Conservation (phyloP, 1,140 invertebrate species). For the Papilio dardanus region DNA sequence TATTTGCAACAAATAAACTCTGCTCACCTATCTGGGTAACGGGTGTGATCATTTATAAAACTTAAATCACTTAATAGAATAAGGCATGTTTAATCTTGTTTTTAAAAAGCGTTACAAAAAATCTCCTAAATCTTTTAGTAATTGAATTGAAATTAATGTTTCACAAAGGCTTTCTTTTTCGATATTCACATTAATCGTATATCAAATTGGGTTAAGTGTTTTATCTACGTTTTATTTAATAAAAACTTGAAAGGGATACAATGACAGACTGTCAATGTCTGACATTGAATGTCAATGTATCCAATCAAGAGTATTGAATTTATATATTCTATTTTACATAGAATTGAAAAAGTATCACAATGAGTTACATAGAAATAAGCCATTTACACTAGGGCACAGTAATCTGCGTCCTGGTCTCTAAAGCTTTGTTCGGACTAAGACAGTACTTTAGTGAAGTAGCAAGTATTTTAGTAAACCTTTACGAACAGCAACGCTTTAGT, state of each 20-base stretch:
- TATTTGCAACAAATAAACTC: no score
- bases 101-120: not conserved
- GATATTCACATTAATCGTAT: not conserved
- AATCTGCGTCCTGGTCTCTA: no score
- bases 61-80: no score
- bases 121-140: not conserved
- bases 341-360: no score
- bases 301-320: not conserved
- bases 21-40: not conserved
- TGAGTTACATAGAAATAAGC: no score
- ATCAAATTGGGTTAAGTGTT: not conserved
- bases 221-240: not conserved
- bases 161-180: not conserved
- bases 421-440: no score
- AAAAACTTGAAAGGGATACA: not conserved
- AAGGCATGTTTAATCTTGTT: not conserved
- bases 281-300: not conserved
- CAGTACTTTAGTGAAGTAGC: no score
- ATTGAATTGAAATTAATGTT: not conserved
- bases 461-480: no score
- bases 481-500: no score
- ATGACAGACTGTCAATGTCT: constrained; percentile 3
- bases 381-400: no score
- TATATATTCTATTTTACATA: no score
- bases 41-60: not conserved